phyloP scores from a whole-genome alignment of 2,888 invertebrate genomes.

The Drosophila phalerata region DNA sequence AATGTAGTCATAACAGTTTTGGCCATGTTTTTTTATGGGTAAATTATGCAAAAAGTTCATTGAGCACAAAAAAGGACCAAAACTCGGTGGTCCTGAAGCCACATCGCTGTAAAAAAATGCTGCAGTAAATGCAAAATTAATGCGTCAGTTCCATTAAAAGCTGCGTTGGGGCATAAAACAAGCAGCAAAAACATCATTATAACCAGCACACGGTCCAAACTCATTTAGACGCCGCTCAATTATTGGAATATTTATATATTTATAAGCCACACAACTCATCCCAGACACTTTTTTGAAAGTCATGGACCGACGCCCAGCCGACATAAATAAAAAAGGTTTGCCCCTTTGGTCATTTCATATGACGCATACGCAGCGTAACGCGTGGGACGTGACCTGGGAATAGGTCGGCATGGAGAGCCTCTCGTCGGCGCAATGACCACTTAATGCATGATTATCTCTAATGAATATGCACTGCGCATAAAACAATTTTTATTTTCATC shows the following conservation, averaged over 20 bases:
- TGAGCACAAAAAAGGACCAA: conserved; percentile 20
- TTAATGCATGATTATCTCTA: conserved; percentile 76
- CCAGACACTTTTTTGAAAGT: conserved; percentile 20
- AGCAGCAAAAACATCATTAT: conserved; percentile 34
- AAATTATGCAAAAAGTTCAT: conserved; percentile 76
- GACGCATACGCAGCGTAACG: conserved; percentile 61
- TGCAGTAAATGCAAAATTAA: conserved; percentile 79
- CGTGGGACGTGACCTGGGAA: conserved; percentile 55
- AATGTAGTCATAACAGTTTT: conserved; percentile 65
- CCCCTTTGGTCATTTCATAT: conserved; percentile 44
- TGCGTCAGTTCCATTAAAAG: conserved; percentile 47
- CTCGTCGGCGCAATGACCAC: conserved; percentile 53
- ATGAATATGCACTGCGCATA: conserved; percentile 72
- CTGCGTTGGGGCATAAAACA: conserved; percentile 19
- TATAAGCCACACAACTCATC: conserved; percentile 58
- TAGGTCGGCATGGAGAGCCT: conserved; percentile 12
- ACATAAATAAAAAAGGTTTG: conserved; percentile 17
- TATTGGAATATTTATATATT: conserved; percentile 81
- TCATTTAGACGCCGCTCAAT: conserved; percentile 67
- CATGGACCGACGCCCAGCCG: conserved; percentile 9
- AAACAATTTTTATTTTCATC: conserved; percentile 25
- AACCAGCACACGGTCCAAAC: conserved; percentile 28
- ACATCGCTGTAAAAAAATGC: conserved; percentile 47
- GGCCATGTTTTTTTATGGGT: conserved; percentile 69
- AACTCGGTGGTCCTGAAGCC: neutral